These are phyloP conservation scores for Enoplosus armatus DNA, from an alignment of 2,797 vertebrate species.

Conservation along the genomic window DNA sequence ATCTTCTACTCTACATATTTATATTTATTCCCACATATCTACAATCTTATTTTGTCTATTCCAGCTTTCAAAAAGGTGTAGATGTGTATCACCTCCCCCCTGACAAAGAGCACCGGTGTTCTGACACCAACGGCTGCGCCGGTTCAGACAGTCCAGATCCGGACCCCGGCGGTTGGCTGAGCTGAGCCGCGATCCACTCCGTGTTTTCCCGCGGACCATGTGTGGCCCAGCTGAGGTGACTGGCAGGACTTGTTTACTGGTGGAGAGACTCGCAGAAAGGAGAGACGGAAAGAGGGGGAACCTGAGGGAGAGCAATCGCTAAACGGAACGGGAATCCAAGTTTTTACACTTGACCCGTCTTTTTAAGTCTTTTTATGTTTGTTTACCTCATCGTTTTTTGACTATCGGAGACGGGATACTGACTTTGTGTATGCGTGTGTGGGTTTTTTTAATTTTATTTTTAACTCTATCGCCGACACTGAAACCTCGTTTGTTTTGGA, in stretches of 20 bases:
- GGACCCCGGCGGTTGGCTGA: rapidly evolving
- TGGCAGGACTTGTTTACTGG: conserved; percentile 92
- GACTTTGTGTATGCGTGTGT: conserved; percentile 45
- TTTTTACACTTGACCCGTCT: conserved; percentile 81
- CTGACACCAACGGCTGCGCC: conserved; percentile 18
- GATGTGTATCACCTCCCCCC: neutral
- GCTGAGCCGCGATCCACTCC: conserved; percentile 48
- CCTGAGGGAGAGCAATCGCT: conserved; percentile 77
- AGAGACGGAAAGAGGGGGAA: conserved; percentile 83
- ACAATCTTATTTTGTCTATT: too few relatives aligned
- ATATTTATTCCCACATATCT: neutral
- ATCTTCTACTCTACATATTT: neutral
- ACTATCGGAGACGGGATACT: conserved; percentile 36
- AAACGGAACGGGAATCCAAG: conserved; percentile 81
- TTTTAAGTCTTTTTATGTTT: conserved; percentile 64
- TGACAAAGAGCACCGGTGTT: conserved; percentile 47
- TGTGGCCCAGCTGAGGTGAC: conserved; percentile 89
- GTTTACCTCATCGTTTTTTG: conserved; percentile 54
- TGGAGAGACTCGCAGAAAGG: conserved; percentile 79
- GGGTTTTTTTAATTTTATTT: conserved; percentile 11
- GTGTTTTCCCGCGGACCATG: conserved; percentile 69
- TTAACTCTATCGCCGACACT: conserved; percentile 58
- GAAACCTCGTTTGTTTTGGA: conserved; percentile 81
- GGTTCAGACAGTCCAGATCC: conserved; percentile 71
- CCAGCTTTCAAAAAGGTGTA: neutral